These are phyloP conservation scores for Pammene fasciana DNA, from an alignment of 2,888 invertebrate species.

Conservation along the genomic window DNA sequence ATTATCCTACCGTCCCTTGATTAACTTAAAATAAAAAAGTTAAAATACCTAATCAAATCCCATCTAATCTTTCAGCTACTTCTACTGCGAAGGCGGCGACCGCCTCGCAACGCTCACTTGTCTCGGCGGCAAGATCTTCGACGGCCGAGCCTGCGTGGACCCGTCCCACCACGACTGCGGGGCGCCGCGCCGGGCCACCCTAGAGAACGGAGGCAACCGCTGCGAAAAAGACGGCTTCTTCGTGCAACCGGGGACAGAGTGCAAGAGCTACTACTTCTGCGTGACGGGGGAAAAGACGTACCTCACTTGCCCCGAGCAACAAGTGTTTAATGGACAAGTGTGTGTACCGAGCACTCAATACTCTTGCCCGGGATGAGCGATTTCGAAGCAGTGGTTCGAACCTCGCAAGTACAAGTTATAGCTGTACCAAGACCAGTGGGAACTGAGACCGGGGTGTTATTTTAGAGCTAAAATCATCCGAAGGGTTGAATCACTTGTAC, in stretches of 20 bases:
- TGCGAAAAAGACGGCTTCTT: slow-evolving; percentile 83
- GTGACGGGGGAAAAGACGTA: slow-evolving; percentile 78
- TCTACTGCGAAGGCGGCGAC: slow-evolving; percentile 83
- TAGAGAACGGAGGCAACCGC: slow-evolving; percentile 57
- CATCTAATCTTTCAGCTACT: slow-evolving; percentile 72
- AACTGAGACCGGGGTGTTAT: neutral
- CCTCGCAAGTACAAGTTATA: neutral
- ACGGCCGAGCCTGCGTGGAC: slow-evolving; percentile 82
- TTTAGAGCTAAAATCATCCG: neutral
- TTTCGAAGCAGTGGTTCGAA: neutral
- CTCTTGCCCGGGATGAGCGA: slow-evolving; percentile 74
- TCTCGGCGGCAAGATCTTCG: slow-evolving; percentile 82
- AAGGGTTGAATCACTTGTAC: neutral
- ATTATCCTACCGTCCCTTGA: too few species aligned
- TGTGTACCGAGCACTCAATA: slow-evolving; percentile 77
- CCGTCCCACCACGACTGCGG: slow-evolving; percentile 73
- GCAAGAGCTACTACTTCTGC: slow-evolving; percentile 83
- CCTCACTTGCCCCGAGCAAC: slow-evolving; percentile 72
- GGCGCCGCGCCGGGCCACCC: slow-evolving; percentile 52
- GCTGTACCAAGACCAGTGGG: neutral
- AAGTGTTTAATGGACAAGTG: slow-evolving; percentile 83
- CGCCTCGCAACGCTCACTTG: slow-evolving; percentile 82
- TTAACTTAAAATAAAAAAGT: too few species aligned
- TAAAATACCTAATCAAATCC: neutral
- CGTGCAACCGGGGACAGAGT: slow-evolving; percentile 76